Evolutionary conservation across 2,797 vertebrate species (phyloP), one percentile per base, ranked within the genome.

Genomic region (Etheostoma nigrum): DNA sequence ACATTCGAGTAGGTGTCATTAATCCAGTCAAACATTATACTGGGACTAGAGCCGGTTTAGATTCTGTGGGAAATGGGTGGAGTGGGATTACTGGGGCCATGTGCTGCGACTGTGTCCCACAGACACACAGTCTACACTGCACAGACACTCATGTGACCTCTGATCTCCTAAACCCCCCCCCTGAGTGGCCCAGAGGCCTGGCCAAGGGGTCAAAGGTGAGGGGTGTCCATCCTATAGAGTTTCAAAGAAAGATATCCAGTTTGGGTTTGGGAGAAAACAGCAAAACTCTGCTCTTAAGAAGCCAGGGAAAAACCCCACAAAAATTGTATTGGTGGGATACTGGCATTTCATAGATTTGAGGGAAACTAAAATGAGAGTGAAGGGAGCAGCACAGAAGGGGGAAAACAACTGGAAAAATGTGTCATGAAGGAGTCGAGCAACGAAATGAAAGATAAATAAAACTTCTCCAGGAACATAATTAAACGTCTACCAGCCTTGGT

Each of bases 61-160:
- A 74, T 84, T 87, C 90, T 91, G 87, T 93, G 93, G 91, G 91
- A 94, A 94, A 88, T 36, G 33, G 57, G 65, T 74, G 78, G 83
- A 90, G 86, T 81, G 88, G 89, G 92, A 92, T 94, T 92, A 92
- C 88, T 67, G 82, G 61, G 85, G 87, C 89, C 87, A 89, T 89
- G 85, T 90, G 90, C 89, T 86, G 71, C 45, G 27, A 89, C 90
- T 89, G 78, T 63, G 89, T 88, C 78, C 90, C 55, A 80, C 88
- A 95, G 94, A 94, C 95, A 89, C 82, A 85, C 81, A 91, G 95
- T 95, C 95, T 95, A 89, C 91, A 81, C 86, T 74, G 78, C 85
- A 81, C 78, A 91, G 92, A 90, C 91, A 85, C 87, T 84, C 86
- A 80, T 76, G 73, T 74, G 85, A 89, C 91, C 91, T 76, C 74